Evolutionary conservation across 2,888 invertebrate genomes (phyloP).

Genomic region (Graphium colonna): DNA sequence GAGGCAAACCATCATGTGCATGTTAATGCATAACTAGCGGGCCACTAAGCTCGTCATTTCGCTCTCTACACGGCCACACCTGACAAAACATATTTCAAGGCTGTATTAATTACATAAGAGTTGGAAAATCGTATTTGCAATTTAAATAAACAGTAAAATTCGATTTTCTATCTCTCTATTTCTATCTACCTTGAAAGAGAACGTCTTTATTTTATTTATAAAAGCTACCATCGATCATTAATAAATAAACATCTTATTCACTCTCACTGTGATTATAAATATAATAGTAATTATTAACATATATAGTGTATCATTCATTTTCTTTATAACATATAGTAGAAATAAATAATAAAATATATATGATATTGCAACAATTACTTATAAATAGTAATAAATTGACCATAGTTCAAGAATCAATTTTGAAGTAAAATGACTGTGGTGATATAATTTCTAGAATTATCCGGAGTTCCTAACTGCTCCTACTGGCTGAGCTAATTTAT

Average conservation of each 20-base stretch:
- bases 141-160: background rate
- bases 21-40: too few relatives aligned
- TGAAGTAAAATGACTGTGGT: constrained; percentile 20
- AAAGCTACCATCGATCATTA: too few relatives aligned
- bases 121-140: background rate
- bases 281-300: too few relatives aligned
- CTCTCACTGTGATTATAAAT: too few relatives aligned
- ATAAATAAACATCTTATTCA: too few relatives aligned
- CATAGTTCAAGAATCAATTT: background rate
- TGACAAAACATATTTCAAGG: too few relatives aligned
- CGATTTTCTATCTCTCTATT: background rate
- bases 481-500: constrained; percentile 30
- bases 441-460: constrained; percentile 26
- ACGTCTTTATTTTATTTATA: background rate
- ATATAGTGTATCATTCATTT: too few relatives aligned
- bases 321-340: too few relatives aligned
- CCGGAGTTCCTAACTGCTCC: constrained; percentile 27
- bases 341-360: too few relatives aligned
- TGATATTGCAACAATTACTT: background rate
- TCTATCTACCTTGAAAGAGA: background rate
- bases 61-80: background rate
- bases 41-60: too few relatives aligned
- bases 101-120: background rate
- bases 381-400: background rate
- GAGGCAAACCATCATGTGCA: too few relatives aligned